These are phyloP conservation scores for Xenopus borealis DNA, from an alignment of 2,113 vertebrate species.

Conservation along the genomic window DNA sequence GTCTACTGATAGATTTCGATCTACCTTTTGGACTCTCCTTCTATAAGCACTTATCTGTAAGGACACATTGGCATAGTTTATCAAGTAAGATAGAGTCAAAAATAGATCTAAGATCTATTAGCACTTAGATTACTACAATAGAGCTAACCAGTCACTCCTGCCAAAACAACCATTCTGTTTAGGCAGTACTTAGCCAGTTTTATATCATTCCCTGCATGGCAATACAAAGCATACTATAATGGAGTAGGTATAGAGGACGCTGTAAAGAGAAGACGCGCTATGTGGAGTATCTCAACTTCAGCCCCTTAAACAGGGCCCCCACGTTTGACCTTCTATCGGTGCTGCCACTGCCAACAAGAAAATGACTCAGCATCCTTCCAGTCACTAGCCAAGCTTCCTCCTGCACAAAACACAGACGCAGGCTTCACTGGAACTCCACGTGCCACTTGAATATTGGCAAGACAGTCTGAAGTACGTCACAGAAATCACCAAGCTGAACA, in stretches of 20 bases:
- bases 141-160: too few species aligned
- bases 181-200: too few species aligned
- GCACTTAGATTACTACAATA: too few species aligned
- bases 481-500: conserved; percentile 1
- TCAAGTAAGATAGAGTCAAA: too few species aligned
- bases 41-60: too few species aligned
- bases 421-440: conserved; percentile 30
- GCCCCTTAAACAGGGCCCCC: conserved; percentile 54
- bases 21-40: too few species aligned
- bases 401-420: conserved; percentile 27
- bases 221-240: too few species aligned
- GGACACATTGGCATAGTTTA: too few species aligned
- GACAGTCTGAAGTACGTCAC: conserved; percentile 15
- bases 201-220: too few species aligned
- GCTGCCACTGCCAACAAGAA: conserved; percentile 59
- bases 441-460: background rate
- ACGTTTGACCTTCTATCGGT: conserved; percentile 59
- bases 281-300: conserved; percentile 32
- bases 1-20: too few species aligned
- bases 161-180: too few species aligned
- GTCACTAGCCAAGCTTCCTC: conserved; percentile 58
- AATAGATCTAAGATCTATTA: too few species aligned
- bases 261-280: conserved; percentile 13
- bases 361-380: conserved; percentile 79
- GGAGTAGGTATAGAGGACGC: background rate